phyloP scores from a whole-genome alignment of 2,888 invertebrate genomes.

The Tanytarsus gracilentus region DNA sequence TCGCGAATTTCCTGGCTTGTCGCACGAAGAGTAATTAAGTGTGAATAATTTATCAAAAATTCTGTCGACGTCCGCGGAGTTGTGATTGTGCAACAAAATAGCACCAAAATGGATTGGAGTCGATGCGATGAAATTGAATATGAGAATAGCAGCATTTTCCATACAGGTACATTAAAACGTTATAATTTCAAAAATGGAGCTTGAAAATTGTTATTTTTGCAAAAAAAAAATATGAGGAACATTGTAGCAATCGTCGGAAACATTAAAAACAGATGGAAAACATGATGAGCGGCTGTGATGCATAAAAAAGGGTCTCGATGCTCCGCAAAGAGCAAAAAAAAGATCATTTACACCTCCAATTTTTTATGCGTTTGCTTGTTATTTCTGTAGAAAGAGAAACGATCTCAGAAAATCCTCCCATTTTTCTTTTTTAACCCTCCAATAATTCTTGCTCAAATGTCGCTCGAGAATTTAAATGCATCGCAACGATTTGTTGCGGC shows the following conservation, averaged over 20 bases:
- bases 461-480: not conserved
- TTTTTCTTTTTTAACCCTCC: not conserved
- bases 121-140: slow-evolving; percentile 25
- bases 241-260: slow-evolving; percentile 1
- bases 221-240: not conserved
- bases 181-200: not conserved
- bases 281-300: slow-evolving; percentile 1
- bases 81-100: not conserved
- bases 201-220: not conserved
- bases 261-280: slow-evolving; percentile 10
- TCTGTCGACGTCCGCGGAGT: not conserved
- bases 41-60: not conserved
- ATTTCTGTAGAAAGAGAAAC: slow-evolving; percentile 9
- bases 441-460: slow-evolving; percentile 22
- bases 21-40: not conserved
- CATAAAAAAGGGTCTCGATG: slow-evolving; percentile 9
- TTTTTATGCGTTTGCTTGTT: slow-evolving; percentile 1
- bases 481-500: slow-evolving; percentile 12
- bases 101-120: slow-evolving; percentile 18
- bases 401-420: not conserved
- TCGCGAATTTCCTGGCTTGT: not conserved
- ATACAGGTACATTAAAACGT: slow-evolving; percentile 16
- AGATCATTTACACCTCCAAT: slow-evolving; percentile 22
- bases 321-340: too few species aligned
- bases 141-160: slow-evolving; percentile 16